phyloP scores from a whole-genome alignment of 2,113 vertebrate genomes.

The Gallinago media region DNA sequence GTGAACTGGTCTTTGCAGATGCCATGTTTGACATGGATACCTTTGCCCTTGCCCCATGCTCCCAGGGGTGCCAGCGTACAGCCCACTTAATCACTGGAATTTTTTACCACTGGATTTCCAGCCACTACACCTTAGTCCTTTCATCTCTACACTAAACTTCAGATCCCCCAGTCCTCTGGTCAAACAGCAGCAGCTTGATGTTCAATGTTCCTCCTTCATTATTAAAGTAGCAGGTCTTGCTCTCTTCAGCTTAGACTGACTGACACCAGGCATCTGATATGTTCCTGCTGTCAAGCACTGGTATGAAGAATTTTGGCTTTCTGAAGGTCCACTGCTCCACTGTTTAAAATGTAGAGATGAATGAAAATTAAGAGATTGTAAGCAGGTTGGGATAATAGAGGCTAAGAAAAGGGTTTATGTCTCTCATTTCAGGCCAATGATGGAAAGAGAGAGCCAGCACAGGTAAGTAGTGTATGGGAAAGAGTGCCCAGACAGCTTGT shows the following conservation, averaged over 20 bases:
- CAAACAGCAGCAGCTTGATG: not conserved
- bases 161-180: not conserved
- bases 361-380: not conserved
- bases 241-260: not conserved
- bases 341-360: not conserved
- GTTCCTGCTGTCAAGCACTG: not conserved
- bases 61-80: not conserved
- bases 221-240: not conserved
- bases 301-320: not conserved
- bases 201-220: not conserved
- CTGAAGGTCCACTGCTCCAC: not conserved
- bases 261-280: not conserved
- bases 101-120: not conserved
- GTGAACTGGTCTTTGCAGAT: not conserved
- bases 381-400: not conserved
- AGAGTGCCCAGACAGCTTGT: not conserved
- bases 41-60: not conserved
- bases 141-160: not conserved
- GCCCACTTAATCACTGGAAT: not conserved
- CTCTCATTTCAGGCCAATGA: not conserved
- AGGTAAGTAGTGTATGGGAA: not conserved
- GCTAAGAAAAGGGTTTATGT: not conserved
- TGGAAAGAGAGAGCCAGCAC: not conserved
- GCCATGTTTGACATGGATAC: not conserved
- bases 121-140: not conserved